These are phyloP conservation scores for Terrapene triunguis DNA, from an alignment of 2,113 vertebrate species.

Conservation along the genomic window DNA sequence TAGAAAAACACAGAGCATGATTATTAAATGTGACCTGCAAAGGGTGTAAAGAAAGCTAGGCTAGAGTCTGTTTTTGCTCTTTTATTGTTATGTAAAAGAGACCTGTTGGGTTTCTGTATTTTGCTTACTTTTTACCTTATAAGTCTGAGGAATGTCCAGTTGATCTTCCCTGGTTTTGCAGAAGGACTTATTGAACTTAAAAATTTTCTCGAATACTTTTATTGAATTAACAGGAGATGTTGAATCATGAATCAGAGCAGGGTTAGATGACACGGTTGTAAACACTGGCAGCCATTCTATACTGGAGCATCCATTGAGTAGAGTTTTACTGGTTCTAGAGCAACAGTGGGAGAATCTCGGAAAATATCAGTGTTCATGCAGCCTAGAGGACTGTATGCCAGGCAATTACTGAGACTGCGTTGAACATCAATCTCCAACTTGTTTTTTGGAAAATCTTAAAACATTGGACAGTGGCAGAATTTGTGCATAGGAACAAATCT, in stretches of 20 bases:
- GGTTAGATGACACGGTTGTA: neutral
- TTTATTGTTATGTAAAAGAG: neutral
- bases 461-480: neutral
- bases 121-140: neutral
- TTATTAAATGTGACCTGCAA: neutral
- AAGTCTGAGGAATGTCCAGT: neutral
- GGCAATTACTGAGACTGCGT: fast-evolving
- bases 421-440: neutral
- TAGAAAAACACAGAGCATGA: neutral
- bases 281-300: neutral
- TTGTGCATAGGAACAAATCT: neutral
- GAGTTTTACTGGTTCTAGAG: neutral
- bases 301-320: neutral
- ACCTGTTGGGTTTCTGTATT: neutral
- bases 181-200: neutral
- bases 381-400: neutral
- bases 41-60: neutral
- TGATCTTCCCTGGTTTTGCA: neutral
- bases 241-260: neutral
- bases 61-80: neutral
- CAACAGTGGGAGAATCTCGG: neutral
- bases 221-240: neutral
- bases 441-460: neutral
- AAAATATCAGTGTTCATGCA: neutral
- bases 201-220: neutral